Conservation (phyloP, 2,888 invertebrate genomes). For the Lordiphosa andalusiaca region DNA sequence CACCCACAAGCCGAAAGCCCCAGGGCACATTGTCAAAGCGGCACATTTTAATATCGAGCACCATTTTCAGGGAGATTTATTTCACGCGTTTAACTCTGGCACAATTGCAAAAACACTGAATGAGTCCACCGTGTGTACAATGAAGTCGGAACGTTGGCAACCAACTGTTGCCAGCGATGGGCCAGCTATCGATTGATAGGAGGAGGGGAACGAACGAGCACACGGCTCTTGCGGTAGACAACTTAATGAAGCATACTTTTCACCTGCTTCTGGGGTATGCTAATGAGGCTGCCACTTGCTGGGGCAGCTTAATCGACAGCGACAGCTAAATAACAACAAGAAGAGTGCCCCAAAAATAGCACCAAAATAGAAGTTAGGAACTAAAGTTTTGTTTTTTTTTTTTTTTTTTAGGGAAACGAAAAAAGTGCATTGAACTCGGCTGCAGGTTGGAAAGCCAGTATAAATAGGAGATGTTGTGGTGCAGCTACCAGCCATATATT, state of each 20-base stretch:
- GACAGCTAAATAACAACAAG: constrained; percentile 48
- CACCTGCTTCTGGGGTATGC: constrained; percentile 46
- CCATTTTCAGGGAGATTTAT: constrained; percentile 81
- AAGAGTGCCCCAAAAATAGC: constrained; percentile 8
- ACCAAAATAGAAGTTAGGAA: too few species aligned
- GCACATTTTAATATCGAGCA: constrained; percentile 85
- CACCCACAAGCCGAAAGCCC: constrained; percentile 90
- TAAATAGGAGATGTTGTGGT: constrained; percentile 47
- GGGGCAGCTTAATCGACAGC: constrained; percentile 39
- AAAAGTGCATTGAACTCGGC: constrained; percentile 62
- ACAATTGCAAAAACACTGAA: background rate
- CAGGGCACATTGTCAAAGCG: constrained; percentile 85
- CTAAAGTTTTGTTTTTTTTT: too few species aligned
- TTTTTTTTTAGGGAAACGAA: background rate
- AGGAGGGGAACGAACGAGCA: too few species aligned
- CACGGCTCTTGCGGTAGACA: background rate
- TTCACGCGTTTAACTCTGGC: constrained; percentile 6
- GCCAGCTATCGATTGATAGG: constrained; percentile 35
- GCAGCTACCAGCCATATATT: constrained; percentile 17
- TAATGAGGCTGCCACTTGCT: constrained; percentile 52
- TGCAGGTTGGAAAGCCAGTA: constrained; percentile 21
- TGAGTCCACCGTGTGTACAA: constrained; percentile 2
- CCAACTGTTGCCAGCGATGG: constrained; percentile 57
- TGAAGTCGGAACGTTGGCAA: constrained; percentile 45
- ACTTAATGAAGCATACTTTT: constrained; percentile 65